Percentiles rank a stretch among this genome's conserved stretches.
These are phyloP conservation scores for Dascillus cervinus DNA, from an alignment of 2,888 invertebrate genomes.

Conservation along the genomic window DNA sequence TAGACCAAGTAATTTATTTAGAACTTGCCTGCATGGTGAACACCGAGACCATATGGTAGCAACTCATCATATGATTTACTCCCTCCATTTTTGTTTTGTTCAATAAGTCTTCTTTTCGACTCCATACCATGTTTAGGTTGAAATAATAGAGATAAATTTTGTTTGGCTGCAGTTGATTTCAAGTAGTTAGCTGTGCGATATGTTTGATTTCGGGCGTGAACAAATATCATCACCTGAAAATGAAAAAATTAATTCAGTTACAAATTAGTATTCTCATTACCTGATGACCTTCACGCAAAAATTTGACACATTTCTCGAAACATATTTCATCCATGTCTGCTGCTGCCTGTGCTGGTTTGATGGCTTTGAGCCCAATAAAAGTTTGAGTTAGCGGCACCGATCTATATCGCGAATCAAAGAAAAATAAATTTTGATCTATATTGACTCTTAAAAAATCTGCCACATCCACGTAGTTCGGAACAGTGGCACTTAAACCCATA, in stretches of 20 bases:
- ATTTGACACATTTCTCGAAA: conserved; percentile 82
- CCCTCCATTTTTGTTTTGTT: conserved; percentile 54
- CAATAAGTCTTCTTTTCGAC: conserved; percentile 63
- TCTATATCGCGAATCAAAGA: conserved; percentile 87
- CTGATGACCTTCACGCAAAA: conserved; percentile 86
- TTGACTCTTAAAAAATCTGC: conserved; percentile 91
- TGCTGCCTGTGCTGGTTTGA: conserved; percentile 40
- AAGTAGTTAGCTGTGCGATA: conserved; percentile 79
- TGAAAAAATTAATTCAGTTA: too few relatives aligned
- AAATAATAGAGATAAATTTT: conserved; percentile 64
- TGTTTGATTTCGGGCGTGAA: conserved; percentile 96
- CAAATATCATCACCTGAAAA: conserved; percentile 81
- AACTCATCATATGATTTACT: conserved; percentile 75
- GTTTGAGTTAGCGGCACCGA: conserved; percentile 91
- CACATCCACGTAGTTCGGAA: conserved; percentile 97
- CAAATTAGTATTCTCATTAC: too few relatives aligned
- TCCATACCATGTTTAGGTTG: conserved; percentile 58
- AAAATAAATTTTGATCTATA: conserved; percentile 84
- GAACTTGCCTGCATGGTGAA: conserved; percentile 92
- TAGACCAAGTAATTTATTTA: conserved; percentile 2
- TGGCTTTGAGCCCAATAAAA: conserved; percentile 54
- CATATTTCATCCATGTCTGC: conserved; percentile 85
- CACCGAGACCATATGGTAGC: conserved; percentile 80
- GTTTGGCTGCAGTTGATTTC: conserved; percentile 71
- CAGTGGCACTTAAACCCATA: conserved; percentile 91